Conservation (phyloP, 2,888 invertebrate genomes). For the Teinopalpus imperialis region DNA sequence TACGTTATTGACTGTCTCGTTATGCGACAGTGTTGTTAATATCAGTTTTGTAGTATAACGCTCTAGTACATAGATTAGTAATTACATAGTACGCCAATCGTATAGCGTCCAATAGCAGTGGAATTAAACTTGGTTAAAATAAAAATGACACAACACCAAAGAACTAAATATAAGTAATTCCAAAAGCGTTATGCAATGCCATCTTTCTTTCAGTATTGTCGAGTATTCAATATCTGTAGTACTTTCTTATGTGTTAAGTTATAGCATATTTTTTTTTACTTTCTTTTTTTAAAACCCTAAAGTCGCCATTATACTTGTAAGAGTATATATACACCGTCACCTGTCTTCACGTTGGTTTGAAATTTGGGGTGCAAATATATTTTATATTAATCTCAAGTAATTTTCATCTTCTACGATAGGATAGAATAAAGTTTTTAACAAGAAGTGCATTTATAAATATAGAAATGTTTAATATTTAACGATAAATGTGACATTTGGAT, state of each 20-base stretch:
- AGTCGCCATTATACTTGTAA: neutral
- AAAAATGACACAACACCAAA: conserved; percentile 79
- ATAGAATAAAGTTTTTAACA: conserved; percentile 63
- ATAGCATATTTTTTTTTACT: conserved; percentile 24
- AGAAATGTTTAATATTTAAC: conserved; percentile 67
- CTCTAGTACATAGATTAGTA: conserved; percentile 14
- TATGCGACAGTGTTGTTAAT: conserved; percentile 15
- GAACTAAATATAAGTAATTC: conserved; percentile 68
- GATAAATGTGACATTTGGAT: conserved; percentile 63
- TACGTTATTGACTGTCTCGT: conserved; percentile 19
- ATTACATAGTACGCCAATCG: conserved; percentile 54
- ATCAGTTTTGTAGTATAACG: conserved; percentile 24
- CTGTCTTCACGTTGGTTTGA: too few species aligned
- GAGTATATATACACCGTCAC: too few species aligned
- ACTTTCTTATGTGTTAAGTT: conserved; percentile 38
- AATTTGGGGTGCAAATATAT: conserved; percentile 22
- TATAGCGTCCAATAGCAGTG: conserved; percentile 76
- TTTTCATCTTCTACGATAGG: conserved; percentile 43
- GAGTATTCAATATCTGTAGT: conserved; percentile 56
- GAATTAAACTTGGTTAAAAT: conserved; percentile 46
- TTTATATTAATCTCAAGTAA: conserved; percentile 21
- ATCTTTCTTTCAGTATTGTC: conserved; percentile 74
- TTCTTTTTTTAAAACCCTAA: conserved; percentile 15
- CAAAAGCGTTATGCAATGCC: conserved; percentile 60
- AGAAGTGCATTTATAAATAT: conserved; percentile 80